Conservation (phyloP, 2,888 invertebrate species). For the Cloeon dipterum region DNA sequence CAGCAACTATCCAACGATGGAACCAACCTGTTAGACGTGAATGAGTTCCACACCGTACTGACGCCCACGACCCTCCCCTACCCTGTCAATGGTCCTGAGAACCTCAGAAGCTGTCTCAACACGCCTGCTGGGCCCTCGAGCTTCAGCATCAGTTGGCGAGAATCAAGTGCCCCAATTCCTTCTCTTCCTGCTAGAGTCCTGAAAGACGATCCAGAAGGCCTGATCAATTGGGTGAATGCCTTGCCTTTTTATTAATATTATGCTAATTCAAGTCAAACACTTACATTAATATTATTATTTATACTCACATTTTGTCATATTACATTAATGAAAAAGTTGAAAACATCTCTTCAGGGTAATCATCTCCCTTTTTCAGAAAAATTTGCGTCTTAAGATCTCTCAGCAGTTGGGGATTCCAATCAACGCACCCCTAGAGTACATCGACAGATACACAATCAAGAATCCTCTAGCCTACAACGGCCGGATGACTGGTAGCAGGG, state of each 20-base stretch:
- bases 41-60: conserved; percentile 6
- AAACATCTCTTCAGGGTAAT: too few relatives aligned
- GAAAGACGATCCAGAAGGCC: too few relatives aligned
- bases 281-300: too few relatives aligned
- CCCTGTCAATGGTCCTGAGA: conserved; percentile 38
- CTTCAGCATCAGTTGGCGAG: conserved; percentile 15
- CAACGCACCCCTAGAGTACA: conserved; percentile 78
- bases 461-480: conserved; percentile 70
- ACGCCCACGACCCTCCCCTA: conserved; percentile 29
- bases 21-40: conserved; percentile 12
- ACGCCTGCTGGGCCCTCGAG: background rate
- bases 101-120: background rate
- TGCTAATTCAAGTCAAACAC: too few relatives aligned
- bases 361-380: too few relatives aligned
- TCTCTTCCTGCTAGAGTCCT: too few relatives aligned
- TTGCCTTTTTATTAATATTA: too few relatives aligned
- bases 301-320: too few relatives aligned
- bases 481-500: conserved; percentile 24
- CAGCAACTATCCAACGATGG: conserved; percentile 18
- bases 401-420: conserved; percentile 67
- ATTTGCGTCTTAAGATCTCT: conserved; percentile 11
- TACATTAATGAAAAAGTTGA: too few relatives aligned
- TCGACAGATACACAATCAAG: conserved; percentile 92
- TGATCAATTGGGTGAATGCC: too few relatives aligned
- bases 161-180: conserved; percentile 3